phyloP scores from a whole-genome alignment of 2,888 invertebrate genomes.

The Volucella inanis region DNA sequence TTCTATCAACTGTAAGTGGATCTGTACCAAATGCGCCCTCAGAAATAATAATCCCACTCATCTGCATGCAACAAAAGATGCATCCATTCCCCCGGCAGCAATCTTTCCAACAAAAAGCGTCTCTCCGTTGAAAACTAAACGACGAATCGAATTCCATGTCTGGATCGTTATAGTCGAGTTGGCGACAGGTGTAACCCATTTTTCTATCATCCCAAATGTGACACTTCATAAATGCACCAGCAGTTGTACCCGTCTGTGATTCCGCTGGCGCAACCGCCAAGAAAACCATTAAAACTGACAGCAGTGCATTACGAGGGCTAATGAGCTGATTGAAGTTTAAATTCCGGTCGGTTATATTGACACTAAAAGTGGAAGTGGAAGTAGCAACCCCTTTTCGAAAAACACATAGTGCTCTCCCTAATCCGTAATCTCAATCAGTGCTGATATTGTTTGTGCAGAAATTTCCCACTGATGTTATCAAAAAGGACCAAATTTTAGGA shows the following conservation, averaged over 20 bases:
- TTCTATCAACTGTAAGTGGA: constrained; percentile 57
- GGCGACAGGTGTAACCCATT: constrained; percentile 73
- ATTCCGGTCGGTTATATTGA: constrained; percentile 56
- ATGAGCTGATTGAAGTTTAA: constrained; percentile 70
- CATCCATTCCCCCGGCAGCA: constrained; percentile 8
- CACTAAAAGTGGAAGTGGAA: neutral
- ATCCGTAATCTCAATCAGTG: too few relatives aligned
- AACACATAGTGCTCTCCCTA: neutral
- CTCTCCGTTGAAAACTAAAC: neutral
- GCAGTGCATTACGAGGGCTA: constrained; percentile 66
- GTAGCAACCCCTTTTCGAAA: constrained; percentile 28
- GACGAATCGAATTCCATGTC: constrained; percentile 46
- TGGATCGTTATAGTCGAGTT: constrained; percentile 33
- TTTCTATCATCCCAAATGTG: constrained; percentile 62
- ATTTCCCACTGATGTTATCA: too few relatives aligned
- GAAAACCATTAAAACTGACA: constrained; percentile 45
- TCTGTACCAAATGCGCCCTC: constrained; percentile 17
- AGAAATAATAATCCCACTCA: constrained; percentile 55
- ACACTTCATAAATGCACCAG: constrained; percentile 58
- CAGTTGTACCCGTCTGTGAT: neutral
- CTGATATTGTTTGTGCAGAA: too few relatives aligned
- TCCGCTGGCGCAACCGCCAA: constrained; percentile 16
- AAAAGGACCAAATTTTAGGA: too few relatives aligned
- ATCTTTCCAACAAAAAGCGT: constrained; percentile 28
- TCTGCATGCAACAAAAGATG: constrained; percentile 41